Evolutionary conservation across 2,888 invertebrate species (phyloP).

Genomic region (Cosmia pyralina): DNA sequence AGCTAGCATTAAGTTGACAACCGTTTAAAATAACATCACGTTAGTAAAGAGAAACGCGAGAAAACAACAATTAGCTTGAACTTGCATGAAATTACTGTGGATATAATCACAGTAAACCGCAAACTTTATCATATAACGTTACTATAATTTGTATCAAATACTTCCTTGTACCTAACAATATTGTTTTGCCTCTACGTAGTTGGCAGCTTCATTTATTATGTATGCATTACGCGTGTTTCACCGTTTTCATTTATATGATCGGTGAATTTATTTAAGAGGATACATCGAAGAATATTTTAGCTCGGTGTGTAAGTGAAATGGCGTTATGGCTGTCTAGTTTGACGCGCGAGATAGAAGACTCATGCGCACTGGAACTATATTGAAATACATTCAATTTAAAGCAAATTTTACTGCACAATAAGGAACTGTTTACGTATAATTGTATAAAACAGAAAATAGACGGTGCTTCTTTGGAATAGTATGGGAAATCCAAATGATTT

Average conservation of each 20-base stretch:
- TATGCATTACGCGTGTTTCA: slow-evolving; percentile 6
- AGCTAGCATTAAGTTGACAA: too few species aligned
- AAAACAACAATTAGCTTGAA: not conserved
- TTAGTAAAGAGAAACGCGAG: not conserved
- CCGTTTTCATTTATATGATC: slow-evolving; percentile 2
- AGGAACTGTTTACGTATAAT: too few species aligned
- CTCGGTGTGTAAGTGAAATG: too few species aligned
- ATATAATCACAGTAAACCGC: slow-evolving; percentile 24
- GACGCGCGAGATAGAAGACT: too few species aligned
- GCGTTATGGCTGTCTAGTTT: too few species aligned
- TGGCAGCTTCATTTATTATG: not conserved
- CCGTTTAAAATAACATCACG: not conserved
- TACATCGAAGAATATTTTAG: too few species aligned
- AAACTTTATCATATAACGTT: slow-evolving; percentile 18
- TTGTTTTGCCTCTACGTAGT: slow-evolving; percentile 8
- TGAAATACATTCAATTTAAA: too few species aligned
- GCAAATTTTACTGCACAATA: too few species aligned
- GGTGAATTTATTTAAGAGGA: not conserved
- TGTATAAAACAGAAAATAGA: too few species aligned
- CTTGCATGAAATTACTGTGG: not conserved
- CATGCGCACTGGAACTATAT: too few species aligned
- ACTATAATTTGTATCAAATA: slow-evolving; percentile 16
- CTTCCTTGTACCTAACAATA: slow-evolving; percentile 17
- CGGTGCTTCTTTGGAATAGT: too few species aligned
- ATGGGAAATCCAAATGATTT: too few species aligned